Evolutionary conservation across 1,140 invertebrate species (phyloP).

Genomic region (Apis mellifera): Amel_HAv3.1 CM009936.2:12792001-12792500

Average conservation of each 20-base stretch:
- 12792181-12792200: neutral
- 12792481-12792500: neutral
- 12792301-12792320: neutral
- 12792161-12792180: slow-evolving; percentile 7
- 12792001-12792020: neutral
- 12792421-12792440: no score
- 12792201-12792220: neutral
- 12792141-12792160: neutral
- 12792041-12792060: neutral
- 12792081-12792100: neutral
- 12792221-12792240: neutral
- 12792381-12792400: no score
- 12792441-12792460: no score
- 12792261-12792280: neutral
- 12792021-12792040: neutral
- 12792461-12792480: no score
- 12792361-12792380: neutral
- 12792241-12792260: neutral
- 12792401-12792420: no score
- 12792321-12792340: neutral
- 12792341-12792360: neutral
- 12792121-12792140: neutral
- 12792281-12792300: neutral
- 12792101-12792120: slow-evolving; percentile 24
- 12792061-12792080: slow-evolving; percentile 27